These are phyloP conservation scores for Anisognathus igniventris DNA, from an alignment of 2,797 vertebrate genomes.

Conservation along the genomic window DNA sequence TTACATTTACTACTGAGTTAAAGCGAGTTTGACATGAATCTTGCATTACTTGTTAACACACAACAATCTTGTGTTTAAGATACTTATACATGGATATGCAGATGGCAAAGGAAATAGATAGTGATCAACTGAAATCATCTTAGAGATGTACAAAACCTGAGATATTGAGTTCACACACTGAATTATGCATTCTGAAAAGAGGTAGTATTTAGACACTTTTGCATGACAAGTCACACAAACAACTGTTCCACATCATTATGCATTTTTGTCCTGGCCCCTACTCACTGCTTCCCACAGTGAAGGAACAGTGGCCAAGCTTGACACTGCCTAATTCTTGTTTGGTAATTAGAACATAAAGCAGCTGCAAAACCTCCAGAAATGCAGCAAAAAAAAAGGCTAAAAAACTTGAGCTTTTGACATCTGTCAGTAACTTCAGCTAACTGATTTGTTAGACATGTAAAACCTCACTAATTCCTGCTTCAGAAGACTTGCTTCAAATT, in stretches of 20 bases:
- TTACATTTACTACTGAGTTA: background rate
- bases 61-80: background rate
- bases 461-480: background rate
- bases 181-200: background rate
- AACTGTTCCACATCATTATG: rapidly evolving
- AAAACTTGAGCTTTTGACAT: background rate
- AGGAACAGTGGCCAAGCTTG: background rate
- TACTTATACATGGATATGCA: background rate
- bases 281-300: background rate
- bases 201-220: background rate
- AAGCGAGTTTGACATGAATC: background rate
- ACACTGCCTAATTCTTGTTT: background rate
- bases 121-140: background rate
- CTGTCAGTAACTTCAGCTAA: background rate
- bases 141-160: background rate
- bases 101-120: background rate
- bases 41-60: background rate
- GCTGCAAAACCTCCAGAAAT: background rate
- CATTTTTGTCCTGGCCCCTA: background rate
- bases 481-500: background rate
- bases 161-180: background rate
- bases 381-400: background rate
- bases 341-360: background rate
- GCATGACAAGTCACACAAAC: background rate
- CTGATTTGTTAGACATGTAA: background rate